Evolutionary conservation across 2,797 vertebrate species (phyloP), one percentile per base, ranked within the genome.

Genomic region (Chiropotes sagulatus): DNA sequence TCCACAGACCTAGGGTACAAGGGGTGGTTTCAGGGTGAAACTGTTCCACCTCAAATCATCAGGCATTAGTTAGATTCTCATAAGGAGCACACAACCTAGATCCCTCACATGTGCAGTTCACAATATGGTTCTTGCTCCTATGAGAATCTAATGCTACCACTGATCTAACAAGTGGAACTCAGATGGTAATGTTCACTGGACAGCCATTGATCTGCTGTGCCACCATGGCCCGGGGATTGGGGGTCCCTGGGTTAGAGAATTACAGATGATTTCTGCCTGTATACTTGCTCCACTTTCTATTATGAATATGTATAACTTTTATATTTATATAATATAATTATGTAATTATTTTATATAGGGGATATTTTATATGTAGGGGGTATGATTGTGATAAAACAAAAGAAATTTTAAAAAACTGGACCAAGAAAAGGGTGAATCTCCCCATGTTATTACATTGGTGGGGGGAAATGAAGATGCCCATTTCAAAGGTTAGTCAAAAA

Each of bases 181-280:
- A 67, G 3, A 15, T n/a, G 64, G 64, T 67, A 67, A 67, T n/a
- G 64, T 33, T 67, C 64, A n/a, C 15, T n/a, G 33, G 33, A 67
- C 64, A 67, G 64, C 64, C 7, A 9, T 19, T n/a, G 33, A 67
- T 67, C 7, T 67, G 33, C 4, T n/a, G 64, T 19, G 61, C 7
- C 0, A 0, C 61, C 33, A 4, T n/a, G 33, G 33, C 15, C 15
- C 0, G 0, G 33, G 33, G 33, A 9, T 17, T n/a, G 33, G 33
- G 15, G 15, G 7, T 8, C 30, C 7, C 17, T 52, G 57, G 28
- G 28, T 46, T 94, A 76, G 11, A 82, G 20, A 61, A 57, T 61
- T 61, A 76, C 26, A 80, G 44, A n/a, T 83, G 30, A 70, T 83
- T 83, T 83, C 76, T 50, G 10, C 50, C 33, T 67, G 24, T 26